Percentiles rank a stretch among this genome's conserved stretches.
Evolutionary conservation across 2,888 invertebrate species (phyloP).

Genomic region (Phaedon cochleariae): DNA sequence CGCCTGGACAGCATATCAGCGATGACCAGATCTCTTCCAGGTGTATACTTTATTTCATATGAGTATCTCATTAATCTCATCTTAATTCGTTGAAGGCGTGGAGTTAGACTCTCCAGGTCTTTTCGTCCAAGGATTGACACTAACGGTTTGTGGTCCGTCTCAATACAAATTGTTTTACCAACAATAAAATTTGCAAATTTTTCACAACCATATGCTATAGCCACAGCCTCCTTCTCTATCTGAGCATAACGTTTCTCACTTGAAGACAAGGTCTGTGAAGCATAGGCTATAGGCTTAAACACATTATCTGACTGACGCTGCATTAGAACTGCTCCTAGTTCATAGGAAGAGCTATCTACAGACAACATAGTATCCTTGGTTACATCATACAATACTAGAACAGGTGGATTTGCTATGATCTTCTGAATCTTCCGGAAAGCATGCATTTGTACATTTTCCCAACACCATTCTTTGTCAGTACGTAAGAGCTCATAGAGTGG

Average conservation of each 20-base stretch:
- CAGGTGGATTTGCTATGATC: constrained; percentile 20
- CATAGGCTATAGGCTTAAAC: constrained; percentile 23
- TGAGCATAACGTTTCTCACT: constrained; percentile 25
- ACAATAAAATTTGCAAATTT: constrained; percentile 33
- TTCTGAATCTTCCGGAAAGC: constrained; percentile 20
- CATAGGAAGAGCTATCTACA: constrained; percentile 26
- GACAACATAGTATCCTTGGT: constrained; percentile 18
- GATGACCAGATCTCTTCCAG: constrained; percentile 32
- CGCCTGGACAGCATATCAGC: constrained; percentile 40
- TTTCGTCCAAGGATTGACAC: constrained; percentile 49
- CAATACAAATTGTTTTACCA: constrained; percentile 38
- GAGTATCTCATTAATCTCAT: constrained; percentile 37
- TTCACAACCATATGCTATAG: constrained; percentile 37
- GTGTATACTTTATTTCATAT: constrained; percentile 31
- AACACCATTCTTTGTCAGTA: constrained; percentile 7
- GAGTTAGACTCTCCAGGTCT: constrained; percentile 48
- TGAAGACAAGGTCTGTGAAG: constrained; percentile 22
- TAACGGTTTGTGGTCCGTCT: constrained; percentile 32
- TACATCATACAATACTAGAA: constrained; percentile 23
- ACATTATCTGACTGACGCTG: neutral
- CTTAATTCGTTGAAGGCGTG: constrained; percentile 37
- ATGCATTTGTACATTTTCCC: constrained; percentile 10
- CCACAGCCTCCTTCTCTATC: constrained; percentile 29
- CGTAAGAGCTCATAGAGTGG: constrained; percentile 21
- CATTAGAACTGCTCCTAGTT: constrained; percentile 17